Percentiles rank a stretch among this genome's conserved stretches.
These are phyloP conservation scores for Fundulus diaphanus DNA, from an alignment of 2,797 vertebrate genomes.

Conservation along the genomic window DNA sequence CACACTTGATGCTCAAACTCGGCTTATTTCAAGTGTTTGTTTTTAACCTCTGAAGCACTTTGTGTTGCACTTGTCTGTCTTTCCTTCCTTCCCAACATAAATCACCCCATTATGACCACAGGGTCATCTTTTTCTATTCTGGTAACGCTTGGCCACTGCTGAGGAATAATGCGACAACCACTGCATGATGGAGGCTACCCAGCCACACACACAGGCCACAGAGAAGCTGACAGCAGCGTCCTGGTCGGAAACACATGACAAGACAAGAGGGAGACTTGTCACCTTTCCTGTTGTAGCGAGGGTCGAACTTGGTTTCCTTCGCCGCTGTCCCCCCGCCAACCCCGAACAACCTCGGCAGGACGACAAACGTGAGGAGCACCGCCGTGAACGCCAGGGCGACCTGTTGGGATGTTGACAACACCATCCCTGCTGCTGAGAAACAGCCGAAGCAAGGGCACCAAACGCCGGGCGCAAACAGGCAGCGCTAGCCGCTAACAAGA, in stretches of 20 bases:
- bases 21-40: too few species aligned
- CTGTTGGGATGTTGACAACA: conserved; percentile 81
- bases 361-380: conserved; percentile 82
- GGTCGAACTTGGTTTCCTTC: conserved; percentile 66
- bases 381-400: conserved; percentile 80
- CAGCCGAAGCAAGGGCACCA: neutral
- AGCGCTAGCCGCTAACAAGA: too few species aligned
- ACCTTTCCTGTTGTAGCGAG: conserved; percentile 77
- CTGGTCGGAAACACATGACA: neutral
- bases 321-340: conserved; percentile 61
- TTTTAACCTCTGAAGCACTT: too few species aligned
- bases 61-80: too few species aligned
- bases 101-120: too few species aligned
- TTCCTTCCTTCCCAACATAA: too few species aligned
- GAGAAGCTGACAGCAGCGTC: neutral
- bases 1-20: neutral
- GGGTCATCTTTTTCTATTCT: too few species aligned
- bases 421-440: conserved; percentile 68
- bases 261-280: neutral
- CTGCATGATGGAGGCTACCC: too few species aligned
- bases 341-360: conserved; percentile 84
- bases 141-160: neutral
- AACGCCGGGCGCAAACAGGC: neutral
- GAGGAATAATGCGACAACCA: neutral
- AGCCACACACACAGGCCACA: neutral